A percentile compares a stretch with the other conserved stretches of the same genome.
Evolutionary conservation across 2,113 vertebrate genomes (phyloP).

Genomic region (Isurus oxyrinchus): DNA sequence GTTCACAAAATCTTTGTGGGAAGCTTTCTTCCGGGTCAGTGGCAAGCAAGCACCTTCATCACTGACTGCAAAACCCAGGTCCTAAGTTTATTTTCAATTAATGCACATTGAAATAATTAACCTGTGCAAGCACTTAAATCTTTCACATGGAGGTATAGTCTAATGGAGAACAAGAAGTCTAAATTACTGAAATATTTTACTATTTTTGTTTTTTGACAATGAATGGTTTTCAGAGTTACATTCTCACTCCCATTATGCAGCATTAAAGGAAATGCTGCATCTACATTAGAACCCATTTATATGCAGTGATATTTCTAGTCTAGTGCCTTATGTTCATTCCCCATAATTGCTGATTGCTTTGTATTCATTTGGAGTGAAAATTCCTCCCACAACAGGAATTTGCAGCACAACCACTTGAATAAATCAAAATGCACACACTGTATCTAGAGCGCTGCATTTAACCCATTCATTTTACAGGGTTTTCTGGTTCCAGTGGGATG

Average conservation of each 20-base stretch:
- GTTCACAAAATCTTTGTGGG: neutral
- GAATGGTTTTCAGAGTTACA: neutral
- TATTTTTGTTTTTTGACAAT: neutral
- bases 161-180: neutral
- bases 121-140: neutral
- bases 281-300: neutral
- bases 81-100: neutral
- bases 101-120: neutral
- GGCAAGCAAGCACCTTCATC: neutral
- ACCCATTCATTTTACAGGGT: neutral
- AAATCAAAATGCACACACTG: neutral
- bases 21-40: neutral
- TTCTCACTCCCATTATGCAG: neutral
- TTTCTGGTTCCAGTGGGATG: neutral
- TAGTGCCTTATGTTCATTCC: neutral
- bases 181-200: neutral
- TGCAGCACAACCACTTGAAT: neutral
- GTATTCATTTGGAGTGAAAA: neutral
- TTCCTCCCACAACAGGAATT: neutral
- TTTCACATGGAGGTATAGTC: neutral
- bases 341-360: neutral
- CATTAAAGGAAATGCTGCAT: neutral
- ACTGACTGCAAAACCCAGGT: neutral
- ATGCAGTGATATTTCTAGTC: slow-evolving; percentile 4
- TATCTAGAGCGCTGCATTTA: neutral